Evolutionary conservation across 2,888 invertebrate species (phyloP), one percentile per base, ranked within the genome.

Genomic region (Romanomermis culicivorax): DNA sequence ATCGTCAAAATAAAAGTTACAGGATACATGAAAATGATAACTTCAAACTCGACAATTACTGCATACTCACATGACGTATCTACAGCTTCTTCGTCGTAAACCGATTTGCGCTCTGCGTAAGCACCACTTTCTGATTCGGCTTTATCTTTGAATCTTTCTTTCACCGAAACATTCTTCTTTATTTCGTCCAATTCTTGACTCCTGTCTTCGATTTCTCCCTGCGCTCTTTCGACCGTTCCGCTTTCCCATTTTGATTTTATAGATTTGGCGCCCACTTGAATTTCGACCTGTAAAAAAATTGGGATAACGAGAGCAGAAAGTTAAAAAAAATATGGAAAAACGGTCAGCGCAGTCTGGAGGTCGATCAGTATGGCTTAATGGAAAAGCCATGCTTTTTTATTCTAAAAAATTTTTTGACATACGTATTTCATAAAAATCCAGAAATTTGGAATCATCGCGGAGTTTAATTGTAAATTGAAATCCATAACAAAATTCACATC

Each of bases 221-320:
- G 63, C 11, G 67, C 65, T 1, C 60, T 63, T 58, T 65, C 65
- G 26, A 68, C 64, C 45, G 64, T 64, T 24, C 68, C 68, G 20
- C 65, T 65, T 60, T 67, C 65, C 68, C 68, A 68, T 52, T 66
- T 68, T 54, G 64, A 62, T 55, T 67, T 68, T 49, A 68, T 61
- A 4, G 50, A n/a, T 49, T 49, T 49, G 48, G 60, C 63, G 55
- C 63, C 66, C 53, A 66, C 61, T 59, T 29, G 58, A 58, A 55
- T 58, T 47, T 51, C 48, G 20, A 55, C 29, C 55, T 55, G 36
- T 3, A 54, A 29, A 30, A 17, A 23, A 42, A 42, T 20, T 11
- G 7, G 4, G 23, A 53, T 11, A 11, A 36, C 7, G 17, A 36
- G 7, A 17, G 11, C 7, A 36, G 17, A 36, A 36, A 36, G 36